These are phyloP conservation scores for Erinaceus europaeus DNA, from an alignment of 2,113 vertebrate genomes.

Conservation along the genomic window DNA sequence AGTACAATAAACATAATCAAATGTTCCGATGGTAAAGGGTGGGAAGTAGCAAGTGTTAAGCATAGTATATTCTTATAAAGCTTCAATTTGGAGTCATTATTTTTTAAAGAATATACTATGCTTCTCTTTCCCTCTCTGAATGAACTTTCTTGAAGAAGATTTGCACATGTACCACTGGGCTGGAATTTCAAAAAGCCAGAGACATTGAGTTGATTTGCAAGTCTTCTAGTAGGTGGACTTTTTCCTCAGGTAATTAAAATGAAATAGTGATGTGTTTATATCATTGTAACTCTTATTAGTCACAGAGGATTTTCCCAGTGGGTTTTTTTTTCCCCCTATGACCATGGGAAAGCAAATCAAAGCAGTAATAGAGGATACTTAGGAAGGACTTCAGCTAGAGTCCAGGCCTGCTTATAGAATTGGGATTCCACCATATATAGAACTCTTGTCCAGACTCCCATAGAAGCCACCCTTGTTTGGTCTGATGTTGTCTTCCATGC, in stretches of 20 bases:
- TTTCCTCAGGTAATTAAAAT: neutral
- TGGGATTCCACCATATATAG: neutral
- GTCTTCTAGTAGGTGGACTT: neutral
- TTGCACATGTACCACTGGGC: neutral
- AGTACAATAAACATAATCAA: constrained; percentile 6
- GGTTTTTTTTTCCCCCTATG: neutral
- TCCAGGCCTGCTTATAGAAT: neutral
- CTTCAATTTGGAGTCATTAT: constrained; percentile 31
- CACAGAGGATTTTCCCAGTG: neutral
- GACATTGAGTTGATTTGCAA: neutral
- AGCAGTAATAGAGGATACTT: neutral
- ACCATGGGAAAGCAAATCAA: neutral
- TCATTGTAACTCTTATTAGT: neutral
- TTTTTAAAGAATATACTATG: constrained; percentile 1
- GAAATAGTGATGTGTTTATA: neutral
- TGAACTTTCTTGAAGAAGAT: constrained; percentile 31
- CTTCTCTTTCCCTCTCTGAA: neutral
- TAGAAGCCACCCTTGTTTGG: neutral
- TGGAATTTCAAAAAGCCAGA: neutral
- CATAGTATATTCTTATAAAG: constrained; percentile 24
- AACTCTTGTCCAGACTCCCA: neutral
- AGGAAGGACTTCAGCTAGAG: neutral
- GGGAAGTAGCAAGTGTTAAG: constrained; percentile 34
- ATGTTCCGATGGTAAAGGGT: neutral
- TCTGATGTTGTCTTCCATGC: neutral